Base-by-base conservation (phyloP, 2,113 vertebrate genomes). In the Burhinus oedicnemus region DNA sequence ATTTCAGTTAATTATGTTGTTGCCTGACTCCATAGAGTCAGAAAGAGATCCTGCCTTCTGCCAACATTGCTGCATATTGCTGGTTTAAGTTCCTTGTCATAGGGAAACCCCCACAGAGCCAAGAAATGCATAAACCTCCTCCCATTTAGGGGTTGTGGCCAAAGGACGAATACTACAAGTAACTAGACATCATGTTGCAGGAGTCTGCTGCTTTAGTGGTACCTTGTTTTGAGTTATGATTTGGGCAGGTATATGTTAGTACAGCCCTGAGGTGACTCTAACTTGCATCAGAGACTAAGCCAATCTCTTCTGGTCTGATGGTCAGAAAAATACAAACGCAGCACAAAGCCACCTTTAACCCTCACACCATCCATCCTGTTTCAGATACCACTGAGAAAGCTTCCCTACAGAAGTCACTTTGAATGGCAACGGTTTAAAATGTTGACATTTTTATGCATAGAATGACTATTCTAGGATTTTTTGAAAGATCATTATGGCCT, bases 301-400 rank as follows among this genome's bases (percentile, higher is more conserved):
- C 55, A 70, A 85, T 83, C 40, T 87, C n/a, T 95, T 95, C 93
- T 90, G 87, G 78, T 94, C 95, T 89, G 55, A 44, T 55, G 66
- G 74, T 87, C 78, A 96, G 78, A 86, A 96, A 88, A 95, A 70
- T 60, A 83, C 22, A 90, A 90, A 85, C 0, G 1, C 62, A 88
- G 49, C 74, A 80, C 34, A 81, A 77, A 88, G 64, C 21, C 45
- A 75, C 82, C 78, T 93, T 94, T 87, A 95, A 79, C 42, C 18
- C 54, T 18, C 9, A 81, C n/a, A 79, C 40, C 36, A 89, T 40
- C n/a, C 52, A 34, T 55, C 44, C 44, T 58, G 44, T 49, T 87
- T 92, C 54, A 83, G 65, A 69, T 12, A 83, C 6, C 55, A 55
- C 42, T 16, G 62, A 77, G 70, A 87, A 95, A 77, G 30, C 62